Conservation (phyloP, 1,140 invertebrate genomes). For the Drosophila biarmipes region DNA sequence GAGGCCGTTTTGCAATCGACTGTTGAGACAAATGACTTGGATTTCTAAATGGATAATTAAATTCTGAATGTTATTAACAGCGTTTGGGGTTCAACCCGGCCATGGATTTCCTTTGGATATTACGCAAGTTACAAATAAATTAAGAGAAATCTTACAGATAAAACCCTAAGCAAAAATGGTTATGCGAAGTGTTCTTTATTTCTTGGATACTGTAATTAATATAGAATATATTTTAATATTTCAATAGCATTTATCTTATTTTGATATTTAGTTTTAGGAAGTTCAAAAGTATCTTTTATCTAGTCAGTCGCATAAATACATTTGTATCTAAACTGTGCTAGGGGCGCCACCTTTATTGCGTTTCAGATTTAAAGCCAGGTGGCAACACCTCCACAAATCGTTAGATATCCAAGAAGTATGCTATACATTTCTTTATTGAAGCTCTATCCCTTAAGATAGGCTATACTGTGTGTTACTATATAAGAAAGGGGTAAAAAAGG, state of each 20-base stretch:
- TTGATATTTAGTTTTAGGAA: no score
- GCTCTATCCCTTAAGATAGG: background rate
- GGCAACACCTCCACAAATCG: background rate
- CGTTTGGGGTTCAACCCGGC: background rate
- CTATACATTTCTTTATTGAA: background rate
- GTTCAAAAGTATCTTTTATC: no score
- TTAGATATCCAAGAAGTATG: background rate
- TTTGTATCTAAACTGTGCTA: background rate
- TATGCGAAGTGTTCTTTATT: no score
- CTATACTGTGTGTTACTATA: background rate
- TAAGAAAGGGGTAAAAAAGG: background rate
- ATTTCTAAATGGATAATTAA: constrained; percentile 18
- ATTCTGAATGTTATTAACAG: background rate
- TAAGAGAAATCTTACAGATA: no score
- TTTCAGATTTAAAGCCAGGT: background rate
- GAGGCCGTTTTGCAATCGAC: constrained; percentile 48
- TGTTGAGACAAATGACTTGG: constrained; percentile 15
- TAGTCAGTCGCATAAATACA: no score
- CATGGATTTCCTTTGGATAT: no score
- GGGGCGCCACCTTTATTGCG: background rate
- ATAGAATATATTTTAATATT: no score
- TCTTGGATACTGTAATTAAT: no score
- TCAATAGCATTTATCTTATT: no score
- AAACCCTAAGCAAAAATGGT: no score
- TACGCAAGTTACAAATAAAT: no score